Base-by-base conservation (phyloP, 2,113 vertebrate species). In the Dasyornis broadbenti region DNA sequence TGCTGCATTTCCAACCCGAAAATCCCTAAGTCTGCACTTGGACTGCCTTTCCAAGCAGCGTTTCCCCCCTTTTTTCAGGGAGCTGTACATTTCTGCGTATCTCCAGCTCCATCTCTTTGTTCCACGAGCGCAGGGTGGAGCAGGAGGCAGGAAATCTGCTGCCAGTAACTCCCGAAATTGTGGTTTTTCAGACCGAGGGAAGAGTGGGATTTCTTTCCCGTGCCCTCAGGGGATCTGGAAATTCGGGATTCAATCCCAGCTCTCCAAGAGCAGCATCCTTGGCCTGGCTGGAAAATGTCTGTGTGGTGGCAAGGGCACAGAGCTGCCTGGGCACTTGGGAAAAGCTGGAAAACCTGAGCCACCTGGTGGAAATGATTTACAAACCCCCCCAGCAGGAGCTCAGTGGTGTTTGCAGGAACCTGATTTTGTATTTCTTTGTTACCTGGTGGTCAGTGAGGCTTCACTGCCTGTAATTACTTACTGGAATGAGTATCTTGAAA, bases 111-210 rank as follows among this genome's bases (percentile, higher is more conserved):
- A 6, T 73, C 86, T 85, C 87, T 95, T 95, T 96, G 84, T 96
- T 95, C 93, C 84, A 21, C 5, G 4, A 61, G 35, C 65, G 57
- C 70, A 91, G 88, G 95, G 81, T 86, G 91, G 93, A 82, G 90
- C n/a, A 37, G 65, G 75, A 91, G 84, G 61, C 82, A 85, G 89
- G 70, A 97, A 95, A 90, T 87, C 81, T 94, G 89, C 89, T 92
- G 82, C 78, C 63, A 77, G 82, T 94, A 49, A 92, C 78, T 85
- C 86, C 30, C 3, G 20, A 47, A 85, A 77, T 70, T 40, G 39
- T 27, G 4, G 4, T 82, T 82, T 47, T 77, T 77, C 78, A 44
- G 91, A 17, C n/a, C 30, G 45, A 94, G 82, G 12, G 4, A 26
- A 78, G 50, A 70, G 56, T 18, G 33, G 39, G 70, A 52, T 73